Base-by-base conservation (phyloP, 2,888 invertebrate genomes). In the Psylliodes chrysocephalus region DNA sequence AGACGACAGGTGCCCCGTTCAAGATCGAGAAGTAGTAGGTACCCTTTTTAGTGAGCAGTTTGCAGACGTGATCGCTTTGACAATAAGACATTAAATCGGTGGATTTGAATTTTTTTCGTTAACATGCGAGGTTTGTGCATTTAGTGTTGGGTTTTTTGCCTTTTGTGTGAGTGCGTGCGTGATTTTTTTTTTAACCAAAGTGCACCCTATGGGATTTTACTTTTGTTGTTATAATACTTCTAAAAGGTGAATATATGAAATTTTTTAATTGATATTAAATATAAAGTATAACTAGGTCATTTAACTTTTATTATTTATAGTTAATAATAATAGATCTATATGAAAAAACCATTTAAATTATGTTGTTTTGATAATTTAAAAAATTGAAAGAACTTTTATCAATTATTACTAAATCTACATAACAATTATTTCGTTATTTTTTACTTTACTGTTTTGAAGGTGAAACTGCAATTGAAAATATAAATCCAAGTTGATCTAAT, bases 1-100 rank as follows among this genome's bases (percentile, higher is more conserved):
- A 68, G 0, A 69, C 71, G 70, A 75, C 76, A 77, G 77, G 77
- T 77, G 76, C 44, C 75, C 22, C 3, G 6, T 74, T 71, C 72
- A n/a, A n/a, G n/a, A n/a, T n/a, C 15, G 18, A 42, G 17, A 17
- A 42, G 71, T 4, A 42, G 42, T 17, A 42, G 38, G 46, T 22
- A n/a, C 53, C 59, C 57, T 53, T 63, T 60, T 63, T 53, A 47
- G 53, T 53, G 33, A 33, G 42, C 28, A 49, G 25, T 56, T 52
- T 55, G 44, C 22, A 35, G 57, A 52, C 52, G 63, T 57, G 56
- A 46, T 35, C 51, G 42, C 15, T 7, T 49, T 56, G 49, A 25
- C 15, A 49, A 56, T 22, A 22, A 22, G 22, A 22, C 22, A 6
- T 4, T 22, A 22, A n/a, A 22, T 33, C n/a, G 57, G 47, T 64